These are phyloP conservation scores for Hydroisotoma schaefferi DNA, from an alignment of 2,888 invertebrate species.

Conservation along the genomic window DNA sequence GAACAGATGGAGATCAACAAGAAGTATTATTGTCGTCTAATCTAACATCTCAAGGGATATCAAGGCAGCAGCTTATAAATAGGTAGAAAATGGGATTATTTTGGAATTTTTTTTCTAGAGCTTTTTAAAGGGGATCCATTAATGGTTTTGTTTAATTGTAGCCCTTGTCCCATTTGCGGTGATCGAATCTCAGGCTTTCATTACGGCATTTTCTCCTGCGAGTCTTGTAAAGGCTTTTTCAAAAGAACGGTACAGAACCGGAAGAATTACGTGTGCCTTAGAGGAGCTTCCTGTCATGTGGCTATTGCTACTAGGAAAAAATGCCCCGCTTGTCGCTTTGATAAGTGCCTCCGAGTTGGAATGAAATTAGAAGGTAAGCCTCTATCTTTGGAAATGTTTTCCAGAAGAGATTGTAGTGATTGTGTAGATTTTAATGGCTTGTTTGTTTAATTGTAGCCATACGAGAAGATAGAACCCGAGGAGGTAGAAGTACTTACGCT, in stretches of 20 bases:
- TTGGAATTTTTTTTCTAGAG: no score
- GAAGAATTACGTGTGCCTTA: conserved; percentile 89
- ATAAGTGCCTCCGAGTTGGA: conserved; percentile 90
- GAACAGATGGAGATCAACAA: conserved; percentile 44
- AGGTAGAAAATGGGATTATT: no score
- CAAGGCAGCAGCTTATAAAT: conserved; percentile 49
- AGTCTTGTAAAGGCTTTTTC: conserved; percentile 97
- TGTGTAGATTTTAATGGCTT: not conserved
- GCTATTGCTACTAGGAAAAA: conserved; percentile 78
- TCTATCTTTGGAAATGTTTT: not conserved
- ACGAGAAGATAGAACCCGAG: conserved; percentile 87
- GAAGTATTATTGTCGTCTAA: conserved; percentile 49
- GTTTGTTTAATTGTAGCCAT: conserved; percentile 66
- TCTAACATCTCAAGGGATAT: conserved; percentile 48
- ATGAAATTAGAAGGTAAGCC: conserved; percentile 72
- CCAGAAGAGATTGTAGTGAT: not conserved
- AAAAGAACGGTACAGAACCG: conserved; percentile 97
- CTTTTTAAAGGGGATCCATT: no score
- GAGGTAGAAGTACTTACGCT: conserved; percentile 93
- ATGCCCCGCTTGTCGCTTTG: conserved; percentile 94
- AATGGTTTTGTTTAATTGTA: conserved; percentile 51
- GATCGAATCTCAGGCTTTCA: conserved; percentile 96
- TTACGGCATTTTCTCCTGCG: conserved; percentile 84
- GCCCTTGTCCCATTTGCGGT: conserved; percentile 91
- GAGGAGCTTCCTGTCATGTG: conserved; percentile 87